Conservation (phyloP, 2,113 vertebrate species). For the Chloebia gouldiae region DNA sequence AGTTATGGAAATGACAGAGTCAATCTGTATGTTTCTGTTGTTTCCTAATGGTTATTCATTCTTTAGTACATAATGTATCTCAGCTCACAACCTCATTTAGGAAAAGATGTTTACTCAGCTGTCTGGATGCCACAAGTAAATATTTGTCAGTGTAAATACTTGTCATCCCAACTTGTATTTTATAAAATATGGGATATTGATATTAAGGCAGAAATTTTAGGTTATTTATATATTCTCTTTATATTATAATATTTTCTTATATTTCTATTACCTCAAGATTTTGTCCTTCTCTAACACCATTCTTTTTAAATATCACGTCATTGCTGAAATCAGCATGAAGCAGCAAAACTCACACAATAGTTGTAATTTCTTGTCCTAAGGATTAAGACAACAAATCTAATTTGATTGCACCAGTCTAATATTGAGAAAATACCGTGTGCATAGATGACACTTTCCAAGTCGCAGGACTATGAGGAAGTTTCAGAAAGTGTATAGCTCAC, state of each 20-base stretch:
- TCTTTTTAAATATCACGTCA: accelerated
- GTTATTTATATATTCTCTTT: neutral
- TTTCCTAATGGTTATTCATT: neutral
- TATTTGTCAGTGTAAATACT: neutral
- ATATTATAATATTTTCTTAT: neutral
- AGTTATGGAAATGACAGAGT: neutral
- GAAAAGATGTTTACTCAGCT: neutral
- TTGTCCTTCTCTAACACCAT: neutral
- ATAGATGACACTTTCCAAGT: neutral
- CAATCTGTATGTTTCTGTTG: neutral
- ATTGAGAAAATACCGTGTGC: neutral
- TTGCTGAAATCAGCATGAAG: neutral
- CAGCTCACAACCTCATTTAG: neutral
- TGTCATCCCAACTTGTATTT: neutral
- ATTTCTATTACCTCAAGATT: neutral
- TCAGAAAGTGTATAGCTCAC: neutral
- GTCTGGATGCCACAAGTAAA: neutral
- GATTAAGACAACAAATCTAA: neutral
- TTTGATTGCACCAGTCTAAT: neutral
- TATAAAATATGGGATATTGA: neutral
- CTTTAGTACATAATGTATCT: neutral
- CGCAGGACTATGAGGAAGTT: neutral
- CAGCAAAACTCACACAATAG: neutral
- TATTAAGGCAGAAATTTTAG: neutral
- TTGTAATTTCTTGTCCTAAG: neutral